These are phyloP conservation scores for Chelonia mydas DNA, from an alignment of 2,797 vertebrate species.

Conservation along the genomic window DNA sequence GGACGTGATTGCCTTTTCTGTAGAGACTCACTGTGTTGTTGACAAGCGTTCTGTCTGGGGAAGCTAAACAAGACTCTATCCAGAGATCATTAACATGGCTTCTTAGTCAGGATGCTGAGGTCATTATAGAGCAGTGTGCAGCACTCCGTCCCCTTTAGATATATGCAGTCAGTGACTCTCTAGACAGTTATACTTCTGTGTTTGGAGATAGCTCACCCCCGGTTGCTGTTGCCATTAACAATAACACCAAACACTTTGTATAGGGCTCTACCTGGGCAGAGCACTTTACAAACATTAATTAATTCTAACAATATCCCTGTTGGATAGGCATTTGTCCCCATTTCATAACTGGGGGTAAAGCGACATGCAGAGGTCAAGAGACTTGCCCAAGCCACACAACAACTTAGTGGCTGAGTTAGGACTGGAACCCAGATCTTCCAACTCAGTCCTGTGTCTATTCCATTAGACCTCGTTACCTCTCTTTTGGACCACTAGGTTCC, in stretches of 20 bases:
- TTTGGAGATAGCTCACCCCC: background rate
- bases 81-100: background rate
- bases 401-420: background rate
- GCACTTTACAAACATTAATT: rapidly evolving
- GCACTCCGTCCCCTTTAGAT: background rate
- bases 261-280: background rate
- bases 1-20: background rate
- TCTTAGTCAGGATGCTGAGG: background rate
- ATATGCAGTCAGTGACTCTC: background rate
- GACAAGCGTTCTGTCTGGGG: background rate
- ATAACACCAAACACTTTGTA: background rate
- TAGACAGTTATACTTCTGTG: background rate
- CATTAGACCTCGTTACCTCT: background rate
- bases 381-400: background rate
- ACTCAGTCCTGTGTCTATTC: background rate
- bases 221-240: background rate
- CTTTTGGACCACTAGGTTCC: background rate
- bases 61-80: rapidly evolving
- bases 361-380: background rate
- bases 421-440: background rate
- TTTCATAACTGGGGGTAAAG: background rate
- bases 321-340: background rate
- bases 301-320: background rate
- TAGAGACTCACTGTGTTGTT: rapidly evolving
- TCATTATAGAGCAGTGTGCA: background rate